Conservation (phyloP, 2,113 vertebrate species). For the Burhinus bistriatus region DNA sequence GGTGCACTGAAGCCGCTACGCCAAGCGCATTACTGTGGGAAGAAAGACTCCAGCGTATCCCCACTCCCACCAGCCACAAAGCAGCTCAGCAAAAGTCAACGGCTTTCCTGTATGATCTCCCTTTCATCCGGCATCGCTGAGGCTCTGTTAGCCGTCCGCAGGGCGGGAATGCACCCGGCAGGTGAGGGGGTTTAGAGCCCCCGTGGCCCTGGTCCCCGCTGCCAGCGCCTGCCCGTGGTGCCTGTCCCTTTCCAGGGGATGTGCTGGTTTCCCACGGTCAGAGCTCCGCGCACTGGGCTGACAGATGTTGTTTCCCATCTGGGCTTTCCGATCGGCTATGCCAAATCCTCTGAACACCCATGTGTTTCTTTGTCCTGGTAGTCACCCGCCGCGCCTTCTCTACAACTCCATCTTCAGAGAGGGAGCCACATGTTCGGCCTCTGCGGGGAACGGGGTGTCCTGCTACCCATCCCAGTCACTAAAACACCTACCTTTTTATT, state of each 20-base stretch:
- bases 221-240: not conserved
- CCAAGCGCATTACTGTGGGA: not conserved
- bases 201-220: not conserved
- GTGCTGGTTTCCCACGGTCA: not conserved
- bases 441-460: not conserved
- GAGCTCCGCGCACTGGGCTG: not conserved
- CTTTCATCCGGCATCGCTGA: not conserved
- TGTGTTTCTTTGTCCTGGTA: conserved; percentile 22
- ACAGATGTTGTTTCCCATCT: not conserved
- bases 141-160: fast-evolving
- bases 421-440: not conserved
- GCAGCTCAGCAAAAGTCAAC: not conserved
- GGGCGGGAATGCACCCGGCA: not conserved
- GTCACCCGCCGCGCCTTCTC: not conserved
- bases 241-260: not conserved
- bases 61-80: not conserved
- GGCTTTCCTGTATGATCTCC: not conserved
- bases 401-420: conserved; percentile 17
- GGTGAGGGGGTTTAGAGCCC: not conserved
- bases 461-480: not conserved
- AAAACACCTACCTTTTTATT: fast-evolving
- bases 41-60: not conserved
- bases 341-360: not conserved
- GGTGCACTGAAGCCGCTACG: not conserved
- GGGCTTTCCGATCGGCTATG: not conserved